phyloP scores from a whole-genome alignment of 1,140 invertebrate species.

The Drosophila subpulchrella region DNA sequence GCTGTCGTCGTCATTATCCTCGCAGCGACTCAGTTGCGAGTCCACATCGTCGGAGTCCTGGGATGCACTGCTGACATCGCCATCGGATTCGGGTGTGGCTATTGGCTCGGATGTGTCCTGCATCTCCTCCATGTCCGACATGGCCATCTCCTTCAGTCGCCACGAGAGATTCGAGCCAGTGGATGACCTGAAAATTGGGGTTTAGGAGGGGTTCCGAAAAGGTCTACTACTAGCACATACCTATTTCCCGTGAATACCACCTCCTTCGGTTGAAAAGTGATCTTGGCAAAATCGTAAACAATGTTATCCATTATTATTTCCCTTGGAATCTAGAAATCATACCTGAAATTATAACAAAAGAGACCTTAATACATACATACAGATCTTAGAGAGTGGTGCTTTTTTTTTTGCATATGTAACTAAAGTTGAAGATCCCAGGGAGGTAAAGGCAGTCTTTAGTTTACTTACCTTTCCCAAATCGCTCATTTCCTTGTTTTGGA shows the following conservation, averaged over 20 bases:
- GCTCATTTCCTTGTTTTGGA: slow-evolving; percentile 14
- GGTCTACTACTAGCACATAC: slow-evolving; percentile 8
- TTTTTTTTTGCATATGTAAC: neutral
- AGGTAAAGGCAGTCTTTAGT: neutral
- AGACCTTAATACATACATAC: no score
- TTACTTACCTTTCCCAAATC: neutral
- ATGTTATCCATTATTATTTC: slow-evolving; percentile 68
- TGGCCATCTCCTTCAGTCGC: slow-evolving; percentile 42
- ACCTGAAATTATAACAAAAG: neutral
- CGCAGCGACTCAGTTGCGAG: slow-evolving; percentile 43
- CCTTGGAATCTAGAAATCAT: slow-evolving; percentile 14
- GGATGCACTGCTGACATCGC: slow-evolving; percentile 43
- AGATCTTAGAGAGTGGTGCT: no score
- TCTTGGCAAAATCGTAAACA: slow-evolving; percentile 69
- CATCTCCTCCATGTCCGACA: slow-evolving; percentile 60
- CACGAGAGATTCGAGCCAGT: slow-evolving; percentile 34
- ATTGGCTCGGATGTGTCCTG: slow-evolving; percentile 7
- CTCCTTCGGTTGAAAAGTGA: slow-evolving; percentile 64
- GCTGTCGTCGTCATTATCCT: slow-evolving; percentile 62
- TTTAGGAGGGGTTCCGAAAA: neutral
- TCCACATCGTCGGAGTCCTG: slow-evolving; percentile 60
- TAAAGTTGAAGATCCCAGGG: neutral
- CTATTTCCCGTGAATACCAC: slow-evolving; percentile 56
- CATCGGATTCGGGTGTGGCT: slow-evolving; percentile 1
- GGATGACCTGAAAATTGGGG: slow-evolving; percentile 21